These are phyloP conservation scores for Hemiscyllium ocellatum DNA, from an alignment of 2,113 vertebrate species.

Conservation along the genomic window DNA sequence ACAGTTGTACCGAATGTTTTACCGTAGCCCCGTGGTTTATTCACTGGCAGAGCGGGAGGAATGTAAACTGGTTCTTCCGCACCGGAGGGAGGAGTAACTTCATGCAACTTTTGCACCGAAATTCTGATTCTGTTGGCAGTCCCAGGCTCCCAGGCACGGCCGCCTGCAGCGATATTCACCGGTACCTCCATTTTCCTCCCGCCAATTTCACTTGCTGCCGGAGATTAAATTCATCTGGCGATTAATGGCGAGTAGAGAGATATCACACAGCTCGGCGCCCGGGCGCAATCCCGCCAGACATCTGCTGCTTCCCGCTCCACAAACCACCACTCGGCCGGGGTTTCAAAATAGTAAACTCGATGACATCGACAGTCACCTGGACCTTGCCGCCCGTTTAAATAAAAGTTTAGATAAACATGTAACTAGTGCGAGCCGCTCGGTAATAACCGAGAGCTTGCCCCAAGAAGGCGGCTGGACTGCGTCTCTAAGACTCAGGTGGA, in stretches of 20 bases:
- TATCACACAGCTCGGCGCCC: background rate
- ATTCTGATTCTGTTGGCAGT: conserved; percentile 40
- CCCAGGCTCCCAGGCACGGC: conserved; percentile 39
- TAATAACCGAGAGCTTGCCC: background rate
- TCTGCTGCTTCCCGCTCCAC: background rate
- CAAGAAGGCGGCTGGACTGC: background rate
- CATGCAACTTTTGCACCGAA: conserved; percentile 50
- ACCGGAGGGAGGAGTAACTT: conserved; percentile 41
- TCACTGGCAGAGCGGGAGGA: conserved; percentile 42
- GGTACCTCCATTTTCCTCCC: background rate
- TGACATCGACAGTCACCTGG: background rate
- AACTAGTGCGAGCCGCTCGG: too few relatives aligned
- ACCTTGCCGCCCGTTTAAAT: background rate
- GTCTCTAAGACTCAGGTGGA: background rate
- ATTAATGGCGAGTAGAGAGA: background rate
- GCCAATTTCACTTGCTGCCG: too few relatives aligned
- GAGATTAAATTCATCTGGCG: background rate
- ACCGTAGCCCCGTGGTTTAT: conserved; percentile 34
- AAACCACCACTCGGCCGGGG: background rate
- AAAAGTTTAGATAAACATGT: background rate
- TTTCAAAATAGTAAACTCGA: background rate
- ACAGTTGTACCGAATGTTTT: too few relatives aligned
- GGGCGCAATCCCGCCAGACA: background rate
- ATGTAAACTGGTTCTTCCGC: background rate
- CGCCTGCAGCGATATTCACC: background rate